Evolutionary conservation across 2,888 invertebrate species (phyloP), one percentile per base, ranked within the genome.

Genomic region (Serrognathus titanus): DNA sequence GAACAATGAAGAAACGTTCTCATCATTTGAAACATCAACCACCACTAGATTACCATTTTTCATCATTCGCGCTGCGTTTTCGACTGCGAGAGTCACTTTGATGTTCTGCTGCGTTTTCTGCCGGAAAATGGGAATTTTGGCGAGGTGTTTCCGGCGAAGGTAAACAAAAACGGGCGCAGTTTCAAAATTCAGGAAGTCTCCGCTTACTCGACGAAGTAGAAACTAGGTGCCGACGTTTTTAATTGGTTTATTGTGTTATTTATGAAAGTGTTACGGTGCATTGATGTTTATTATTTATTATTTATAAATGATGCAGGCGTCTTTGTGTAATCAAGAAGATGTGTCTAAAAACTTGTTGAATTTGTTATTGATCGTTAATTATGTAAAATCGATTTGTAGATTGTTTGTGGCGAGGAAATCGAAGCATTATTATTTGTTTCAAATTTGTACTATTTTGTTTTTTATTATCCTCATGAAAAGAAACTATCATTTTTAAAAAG

Each of bases 1-100:
- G 37, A 58, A 58, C 53, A 55, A 58, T 62, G 55, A 56, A 48
- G 51, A 60, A 48, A 58, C 55, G 35, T 57, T 53, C 57, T 54
- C 59, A 58, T 58, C 59, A 59, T 55, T 51, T 48, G 50, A 49
- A 41, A 40, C 45, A 48, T 54, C 1, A 16, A 16, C 16, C 16
- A 16, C 41, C 49, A 58, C 50, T 49, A 16, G 55, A 53, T 51
- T 36, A 45, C 48, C 54, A 45, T 37, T 53, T 55, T 48, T 51
- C 49, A 39, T 51, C 43, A 43, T 43, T 43, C 43, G 13, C 43
- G 43, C 20, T 6, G 9, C 12, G 43, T 16, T 31, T 31, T 31
- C 24, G 24, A 31, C 6, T 5, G 7, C 24, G 24, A 31, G 24
- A 31, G 24, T 20, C 16, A 10, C 20, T 43, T 35, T 48, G 13